Conservation (phyloP, 2,888 invertebrate genomes). For the Scaeva pyrastri region DNA sequence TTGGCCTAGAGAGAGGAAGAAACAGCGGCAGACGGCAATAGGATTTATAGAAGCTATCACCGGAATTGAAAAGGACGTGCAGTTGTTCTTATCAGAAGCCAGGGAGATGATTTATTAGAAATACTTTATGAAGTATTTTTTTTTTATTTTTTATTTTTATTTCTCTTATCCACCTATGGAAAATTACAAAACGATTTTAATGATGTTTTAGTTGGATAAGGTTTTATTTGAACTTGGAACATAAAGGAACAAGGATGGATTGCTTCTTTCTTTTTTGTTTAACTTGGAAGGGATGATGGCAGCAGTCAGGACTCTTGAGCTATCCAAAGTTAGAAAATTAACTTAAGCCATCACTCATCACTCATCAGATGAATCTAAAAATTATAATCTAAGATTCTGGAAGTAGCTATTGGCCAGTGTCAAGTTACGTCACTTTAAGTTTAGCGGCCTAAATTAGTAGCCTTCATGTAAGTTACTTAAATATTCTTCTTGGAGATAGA, state of each 20-base stretch:
- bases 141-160: conserved; percentile 1
- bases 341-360: too few relatives aligned
- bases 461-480: too few relatives aligned
- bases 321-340: too few relatives aligned
- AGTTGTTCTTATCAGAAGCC: conserved; percentile 68
- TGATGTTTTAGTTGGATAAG: not conserved
- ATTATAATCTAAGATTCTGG: too few relatives aligned
- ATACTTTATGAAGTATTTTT: conserved; percentile 62
- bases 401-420: too few relatives aligned
- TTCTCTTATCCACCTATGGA: not conserved
- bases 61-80: conserved; percentile 72
- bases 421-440: too few relatives aligned
- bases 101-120: conserved; percentile 66
- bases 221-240: not conserved
- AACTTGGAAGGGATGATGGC: too few relatives aligned
- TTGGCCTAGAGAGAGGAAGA: not conserved
- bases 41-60: conserved; percentile 71
- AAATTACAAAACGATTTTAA: not conserved
- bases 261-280: not conserved
- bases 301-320: too few relatives aligned
- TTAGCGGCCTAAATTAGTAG: too few relatives aligned
- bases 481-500: too few relatives aligned
- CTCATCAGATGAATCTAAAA: too few relatives aligned
- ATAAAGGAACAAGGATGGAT: not conserved
- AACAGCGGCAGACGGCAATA: not conserved